Conservation (phyloP, 2,888 invertebrate species). For the Stenchaetothrips biformis region DNA sequence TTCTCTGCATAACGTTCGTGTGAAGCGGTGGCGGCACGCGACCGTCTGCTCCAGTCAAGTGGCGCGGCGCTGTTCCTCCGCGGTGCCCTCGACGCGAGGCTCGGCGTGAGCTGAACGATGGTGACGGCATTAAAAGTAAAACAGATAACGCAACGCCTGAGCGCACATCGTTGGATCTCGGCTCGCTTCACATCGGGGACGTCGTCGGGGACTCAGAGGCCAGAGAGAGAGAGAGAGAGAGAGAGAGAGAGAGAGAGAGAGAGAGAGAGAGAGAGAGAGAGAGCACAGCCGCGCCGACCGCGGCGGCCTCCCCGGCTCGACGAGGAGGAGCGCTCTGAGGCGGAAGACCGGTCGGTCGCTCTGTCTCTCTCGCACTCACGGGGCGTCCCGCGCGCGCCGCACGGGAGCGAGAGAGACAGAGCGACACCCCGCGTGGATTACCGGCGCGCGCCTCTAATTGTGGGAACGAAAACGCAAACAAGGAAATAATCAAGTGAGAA, state of each 20-base stretch:
- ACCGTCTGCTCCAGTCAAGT: no score
- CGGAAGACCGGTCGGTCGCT: neutral
- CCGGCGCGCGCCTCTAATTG: neutral
- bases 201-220: neutral
- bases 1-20: no score
- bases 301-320: neutral
- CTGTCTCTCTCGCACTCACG: neutral
- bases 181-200: neutral
- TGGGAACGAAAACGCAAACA: no score
- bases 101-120: neutral
- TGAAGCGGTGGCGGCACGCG: no score
- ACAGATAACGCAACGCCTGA: neutral
- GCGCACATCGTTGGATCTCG: neutral
- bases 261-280: neutral
- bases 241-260: neutral
- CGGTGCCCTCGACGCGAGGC: no score
- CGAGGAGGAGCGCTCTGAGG: neutral
- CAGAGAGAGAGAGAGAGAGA: neutral
- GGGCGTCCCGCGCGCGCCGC: neutral
- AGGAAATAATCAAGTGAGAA: neutral
- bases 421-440: neutral
- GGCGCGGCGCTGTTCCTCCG: no score
- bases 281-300: neutral
- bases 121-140: constrained; percentile 15
- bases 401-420: no score